A percentile compares a stretch with the other conserved stretches of the same genome.
phyloP scores from a whole-genome alignment of 2,113 vertebrate genomes.

The Anseranas semipalmata region DNA sequence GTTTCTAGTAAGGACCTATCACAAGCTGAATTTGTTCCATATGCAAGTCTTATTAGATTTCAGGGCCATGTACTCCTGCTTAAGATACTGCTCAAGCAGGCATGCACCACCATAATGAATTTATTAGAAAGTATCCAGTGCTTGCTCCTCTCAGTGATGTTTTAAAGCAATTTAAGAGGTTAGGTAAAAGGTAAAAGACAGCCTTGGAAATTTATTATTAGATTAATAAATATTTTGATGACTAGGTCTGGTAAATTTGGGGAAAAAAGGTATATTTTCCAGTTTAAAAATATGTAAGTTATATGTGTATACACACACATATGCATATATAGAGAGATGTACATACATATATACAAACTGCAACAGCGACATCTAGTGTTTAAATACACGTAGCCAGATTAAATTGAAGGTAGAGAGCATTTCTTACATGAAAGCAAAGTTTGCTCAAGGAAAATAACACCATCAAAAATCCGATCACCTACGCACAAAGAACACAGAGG shows the following conservation, averaged over 20 bases:
- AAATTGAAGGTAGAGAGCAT: neutral
- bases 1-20: neutral
- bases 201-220: neutral
- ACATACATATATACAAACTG: neutral
- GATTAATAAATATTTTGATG: neutral
- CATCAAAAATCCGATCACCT: neutral
- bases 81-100: neutral
- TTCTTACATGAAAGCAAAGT: neutral
- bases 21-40: neutral
- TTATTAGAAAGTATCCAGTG: neutral
- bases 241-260: neutral
- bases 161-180: neutral
- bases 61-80: neutral
- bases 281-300: neutral
- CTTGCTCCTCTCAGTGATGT: neutral
- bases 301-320: neutral
- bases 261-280: neutral
- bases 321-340: accelerated
- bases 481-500: neutral
- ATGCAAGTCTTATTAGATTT: neutral
- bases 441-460: neutral
- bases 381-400: neutral
- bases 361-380: slow-evolving; percentile 78
- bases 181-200: neutral
- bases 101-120: neutral